These are phyloP conservation scores for Myanophis thanlyinensis DNA, from an alignment of 2,113 vertebrate species.

Conservation along the genomic window DNA sequence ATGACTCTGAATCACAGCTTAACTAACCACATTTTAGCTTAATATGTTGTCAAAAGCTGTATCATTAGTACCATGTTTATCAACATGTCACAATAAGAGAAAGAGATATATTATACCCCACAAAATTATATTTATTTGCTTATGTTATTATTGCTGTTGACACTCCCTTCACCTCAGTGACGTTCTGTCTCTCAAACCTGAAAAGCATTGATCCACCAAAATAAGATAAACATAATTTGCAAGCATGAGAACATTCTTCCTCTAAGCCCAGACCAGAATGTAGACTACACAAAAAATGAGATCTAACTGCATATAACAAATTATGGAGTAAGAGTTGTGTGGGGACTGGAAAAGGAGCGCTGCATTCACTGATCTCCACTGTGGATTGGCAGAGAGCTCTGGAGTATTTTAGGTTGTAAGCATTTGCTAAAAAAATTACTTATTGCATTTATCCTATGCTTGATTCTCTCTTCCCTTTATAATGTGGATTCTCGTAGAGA, in stretches of 20 bases:
- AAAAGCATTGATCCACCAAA: not conserved
- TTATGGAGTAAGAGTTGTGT: not conserved
- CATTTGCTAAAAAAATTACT: not conserved
- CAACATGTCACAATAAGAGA: not conserved
- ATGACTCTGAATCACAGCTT: not conserved
- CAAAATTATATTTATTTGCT: not conserved
- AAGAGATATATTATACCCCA: not conserved
- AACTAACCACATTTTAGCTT: not conserved
- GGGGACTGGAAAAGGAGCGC: not conserved
- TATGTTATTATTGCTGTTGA: not conserved
- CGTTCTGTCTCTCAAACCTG: not conserved
- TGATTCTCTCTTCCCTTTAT: not conserved
- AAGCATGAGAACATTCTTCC: not conserved
- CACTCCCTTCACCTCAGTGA: not conserved
- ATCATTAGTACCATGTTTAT: not conserved
- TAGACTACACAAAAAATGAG: not conserved
- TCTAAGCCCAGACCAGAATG: not conserved
- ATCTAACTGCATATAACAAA: not conserved
- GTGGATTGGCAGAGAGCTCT: not conserved
- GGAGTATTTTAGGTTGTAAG: not conserved
- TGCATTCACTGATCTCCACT: not conserved
- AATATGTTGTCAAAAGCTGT: not conserved
- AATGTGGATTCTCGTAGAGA: not conserved
- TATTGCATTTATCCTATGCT: not conserved
- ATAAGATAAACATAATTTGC: not conserved